phyloP scores from a whole-genome alignment of 2,888 invertebrate species.

The Tillus elongatus region DNA sequence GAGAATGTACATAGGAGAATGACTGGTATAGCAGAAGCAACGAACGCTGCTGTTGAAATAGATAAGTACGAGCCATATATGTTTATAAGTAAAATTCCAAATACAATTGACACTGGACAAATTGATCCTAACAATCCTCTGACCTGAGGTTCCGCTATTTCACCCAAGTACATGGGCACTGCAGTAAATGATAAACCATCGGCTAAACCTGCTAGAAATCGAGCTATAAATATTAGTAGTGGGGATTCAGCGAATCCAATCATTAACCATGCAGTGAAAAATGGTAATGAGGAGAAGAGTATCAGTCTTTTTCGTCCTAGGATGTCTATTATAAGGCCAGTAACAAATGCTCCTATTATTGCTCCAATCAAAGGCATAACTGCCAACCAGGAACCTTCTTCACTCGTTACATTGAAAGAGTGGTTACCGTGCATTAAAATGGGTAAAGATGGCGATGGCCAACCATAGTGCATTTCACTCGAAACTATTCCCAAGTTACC shows the following conservation, averaged over 20 bases:
- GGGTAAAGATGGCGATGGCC: constrained; percentile 52
- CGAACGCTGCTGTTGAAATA: constrained; percentile 44
- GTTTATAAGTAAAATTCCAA: constrained; percentile 47
- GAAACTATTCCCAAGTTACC: constrained; percentile 34
- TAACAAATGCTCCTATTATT: constrained; percentile 51
- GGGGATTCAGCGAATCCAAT: constrained; percentile 51
- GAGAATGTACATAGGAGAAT: constrained; percentile 42
- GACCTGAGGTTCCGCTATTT: constrained; percentile 50
- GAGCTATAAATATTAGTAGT: constrained; percentile 45
- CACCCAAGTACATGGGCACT: constrained; percentile 52
- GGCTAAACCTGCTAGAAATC: constrained; percentile 53
- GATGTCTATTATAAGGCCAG: constrained; percentile 55
- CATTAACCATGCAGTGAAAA: constrained; percentile 54
- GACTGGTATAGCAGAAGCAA: constrained; percentile 42
- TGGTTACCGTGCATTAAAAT: constrained; percentile 44
- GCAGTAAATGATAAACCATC: constrained; percentile 40
- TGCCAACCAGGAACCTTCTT: constrained; percentile 54
- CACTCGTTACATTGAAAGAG: constrained; percentile 43
- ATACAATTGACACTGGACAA: constrained; percentile 48
- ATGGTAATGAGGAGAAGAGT: constrained; percentile 52
- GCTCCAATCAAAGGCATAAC: constrained; percentile 58
- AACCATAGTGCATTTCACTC: constrained; percentile 44
- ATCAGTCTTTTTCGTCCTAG: constrained; percentile 57
- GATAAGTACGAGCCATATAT: constrained; percentile 42
- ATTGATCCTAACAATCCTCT: constrained; percentile 50